Base-by-base conservation (phyloP, 2,888 invertebrate species). In the Drosophila rubida region DNA sequence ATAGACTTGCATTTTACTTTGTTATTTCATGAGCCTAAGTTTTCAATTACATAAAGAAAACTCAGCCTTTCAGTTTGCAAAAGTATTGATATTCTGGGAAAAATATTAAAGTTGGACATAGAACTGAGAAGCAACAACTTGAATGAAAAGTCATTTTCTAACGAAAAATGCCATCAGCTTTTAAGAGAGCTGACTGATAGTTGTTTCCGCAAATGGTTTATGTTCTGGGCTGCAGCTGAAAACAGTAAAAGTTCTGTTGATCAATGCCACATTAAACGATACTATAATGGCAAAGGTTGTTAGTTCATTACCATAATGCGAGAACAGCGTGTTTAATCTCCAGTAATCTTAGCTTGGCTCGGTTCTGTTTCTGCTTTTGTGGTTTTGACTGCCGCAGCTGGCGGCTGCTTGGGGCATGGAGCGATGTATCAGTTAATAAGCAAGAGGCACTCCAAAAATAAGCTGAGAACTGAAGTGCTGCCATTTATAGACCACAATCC, bases 401-500 rank as follows among this genome's bases (percentile, higher is more conserved):
- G 14, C 35, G 14, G 13, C 8, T 23, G 35, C 37, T 39, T 39
- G 51, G n/a, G 39, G 37, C 23, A 25, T 41, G 39, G n/a, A 11
- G 30, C 27, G 48, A 58, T 57, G 6, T 27, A 60, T 51, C 51
- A 44, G 59, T 39, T 58, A 50, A 58, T 58, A 58, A 58, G 23
- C 58, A 45, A 46, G 44, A 54, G 42, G 42, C 27, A 54, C 42
- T 44, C 19, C 16, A 51, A 51, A 35, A 51, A 25, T 27, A 13
- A 54, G 32, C 51, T 57, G 53, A 73, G 76, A 73, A 73, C 65
- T 61, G 42, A 14, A 73, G 65, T 76, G 59, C 51, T 35, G 63
- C 77, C 80, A 61, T 79, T 75, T 68, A 48, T 75, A 64, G 86
- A 69, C 66, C 69, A 64, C 58, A 70, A 66, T 65, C 57, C 44